phyloP scores from a whole-genome alignment of 1,140 invertebrate species.

The Hydropsyche tenuis region DNA sequence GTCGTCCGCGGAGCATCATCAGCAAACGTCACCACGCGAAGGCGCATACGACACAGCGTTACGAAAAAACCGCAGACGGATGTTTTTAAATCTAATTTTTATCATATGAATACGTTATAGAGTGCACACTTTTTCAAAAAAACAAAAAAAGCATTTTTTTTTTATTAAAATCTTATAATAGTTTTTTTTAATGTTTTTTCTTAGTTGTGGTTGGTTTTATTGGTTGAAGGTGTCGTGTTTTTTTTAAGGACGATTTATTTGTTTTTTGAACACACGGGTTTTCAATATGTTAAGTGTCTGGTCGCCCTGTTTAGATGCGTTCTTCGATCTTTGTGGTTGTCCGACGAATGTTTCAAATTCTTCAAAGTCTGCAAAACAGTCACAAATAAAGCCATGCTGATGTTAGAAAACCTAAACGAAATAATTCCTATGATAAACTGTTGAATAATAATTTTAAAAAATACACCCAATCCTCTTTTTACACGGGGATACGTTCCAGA shows the following conservation, averaged over 20 bases:
- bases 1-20: neutral
- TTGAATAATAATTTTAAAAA: too few species aligned
- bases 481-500: too few species aligned
- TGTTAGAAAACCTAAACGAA: neutral
- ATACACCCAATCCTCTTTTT: too few species aligned
- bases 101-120: neutral
- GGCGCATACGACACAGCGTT: slow-evolving; percentile 2
- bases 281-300: neutral
- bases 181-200: neutral
- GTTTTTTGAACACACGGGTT: slow-evolving; percentile 15
- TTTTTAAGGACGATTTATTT: neutral
- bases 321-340: slow-evolving; percentile 3
- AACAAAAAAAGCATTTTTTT: neutral
- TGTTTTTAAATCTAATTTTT: too few species aligned
- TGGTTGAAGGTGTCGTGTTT: neutral
- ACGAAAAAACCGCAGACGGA: slow-evolving; percentile 17
- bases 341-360: slow-evolving; percentile 13
- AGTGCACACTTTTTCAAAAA: slow-evolving; percentile 16
- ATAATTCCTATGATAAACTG: neutral
- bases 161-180: neutral
- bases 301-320: neutral
- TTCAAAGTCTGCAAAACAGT: neutral
- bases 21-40: neutral
- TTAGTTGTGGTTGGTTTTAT: neutral
- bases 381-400: neutral